Conservation (phyloP, 2,888 invertebrate species). For the Oligia strigilis region DNA sequence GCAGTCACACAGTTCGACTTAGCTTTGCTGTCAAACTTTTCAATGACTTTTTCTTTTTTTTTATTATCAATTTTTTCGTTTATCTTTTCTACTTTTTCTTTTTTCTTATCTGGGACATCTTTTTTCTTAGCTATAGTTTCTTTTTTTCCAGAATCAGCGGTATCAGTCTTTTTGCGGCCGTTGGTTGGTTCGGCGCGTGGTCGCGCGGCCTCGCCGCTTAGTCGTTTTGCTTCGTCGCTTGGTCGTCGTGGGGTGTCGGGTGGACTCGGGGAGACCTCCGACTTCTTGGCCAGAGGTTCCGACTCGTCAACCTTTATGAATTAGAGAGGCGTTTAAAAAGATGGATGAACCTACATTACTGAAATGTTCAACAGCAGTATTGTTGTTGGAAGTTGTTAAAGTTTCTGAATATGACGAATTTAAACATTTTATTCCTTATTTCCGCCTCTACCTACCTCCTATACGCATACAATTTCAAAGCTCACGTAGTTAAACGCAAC, state of each 20-base stretch:
- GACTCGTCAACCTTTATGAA: slow-evolving; percentile 78
- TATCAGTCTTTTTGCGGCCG: slow-evolving; percentile 69
- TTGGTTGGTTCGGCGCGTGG: slow-evolving; percentile 69
- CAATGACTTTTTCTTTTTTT: slow-evolving; percentile 65
- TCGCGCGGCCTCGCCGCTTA: slow-evolving; percentile 33
- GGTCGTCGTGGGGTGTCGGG: slow-evolving; percentile 59
- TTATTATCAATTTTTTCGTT: slow-evolving; percentile 64
- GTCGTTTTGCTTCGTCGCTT: slow-evolving; percentile 64
- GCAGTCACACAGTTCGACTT: slow-evolving; percentile 78
- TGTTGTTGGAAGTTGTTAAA: not conserved
- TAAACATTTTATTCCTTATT: not conserved
- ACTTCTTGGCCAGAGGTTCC: slow-evolving; percentile 80
- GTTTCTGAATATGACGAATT: not conserved
- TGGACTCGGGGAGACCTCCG: slow-evolving; percentile 67
- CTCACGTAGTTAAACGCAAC: not conserved
- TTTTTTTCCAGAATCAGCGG: slow-evolving; percentile 36
- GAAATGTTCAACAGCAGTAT: not conserved
- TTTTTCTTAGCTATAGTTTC: slow-evolving; percentile 39
- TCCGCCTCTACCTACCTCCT: not conserved
- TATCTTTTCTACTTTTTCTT: slow-evolving; percentile 44
- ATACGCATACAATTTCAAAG: not conserved
- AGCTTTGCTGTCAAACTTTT: slow-evolving; percentile 75
- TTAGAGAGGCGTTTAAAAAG: not conserved
- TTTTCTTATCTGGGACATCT: slow-evolving; percentile 66
- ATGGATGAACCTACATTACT: not conserved